A percentile compares a stretch with the other conserved stretches of the same genome.
Evolutionary conservation across 2,888 invertebrate species (phyloP).

Genomic region (Orthosia incerta): DNA sequence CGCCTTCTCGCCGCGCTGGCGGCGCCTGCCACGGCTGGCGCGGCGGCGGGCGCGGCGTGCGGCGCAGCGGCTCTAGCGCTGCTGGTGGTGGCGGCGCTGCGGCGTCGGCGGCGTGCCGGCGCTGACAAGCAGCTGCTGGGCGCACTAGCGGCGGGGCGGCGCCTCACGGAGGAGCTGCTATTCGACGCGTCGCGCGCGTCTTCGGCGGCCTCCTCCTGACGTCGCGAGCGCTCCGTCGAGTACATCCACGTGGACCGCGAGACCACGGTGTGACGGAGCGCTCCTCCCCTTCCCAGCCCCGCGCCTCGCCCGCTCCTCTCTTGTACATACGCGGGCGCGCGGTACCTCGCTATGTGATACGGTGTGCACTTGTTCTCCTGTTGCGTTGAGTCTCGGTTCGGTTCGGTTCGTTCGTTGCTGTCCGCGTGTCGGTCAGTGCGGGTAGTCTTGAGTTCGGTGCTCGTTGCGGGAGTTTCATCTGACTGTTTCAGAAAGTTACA

Average conservation of each 20-base stretch:
- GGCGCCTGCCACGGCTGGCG: constrained; percentile 93
- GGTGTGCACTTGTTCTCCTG: constrained; percentile 64
- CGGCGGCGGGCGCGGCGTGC: constrained; percentile 81
- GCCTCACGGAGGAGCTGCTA: constrained; percentile 93
- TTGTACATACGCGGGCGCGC: constrained; percentile 52
- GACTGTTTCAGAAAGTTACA: constrained; percentile 22
- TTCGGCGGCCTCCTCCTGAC: constrained; percentile 94
- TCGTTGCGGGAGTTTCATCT: constrained; percentile 14
- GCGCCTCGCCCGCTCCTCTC: constrained; percentile 42
- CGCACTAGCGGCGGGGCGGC: constrained; percentile 91
- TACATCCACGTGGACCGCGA: constrained; percentile 98
- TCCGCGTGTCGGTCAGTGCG: constrained; percentile 33
- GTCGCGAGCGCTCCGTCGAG: constrained; percentile 97
- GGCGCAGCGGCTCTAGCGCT: constrained; percentile 88
- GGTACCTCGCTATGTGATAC: constrained; percentile 53
- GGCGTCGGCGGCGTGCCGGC: constrained; percentile 88
- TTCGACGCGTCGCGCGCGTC: constrained; percentile 91
- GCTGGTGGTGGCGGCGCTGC: constrained; percentile 89
- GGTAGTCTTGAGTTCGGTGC: constrained; percentile 22
- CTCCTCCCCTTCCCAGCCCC: constrained; percentile 55
- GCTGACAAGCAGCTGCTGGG: constrained; percentile 92
- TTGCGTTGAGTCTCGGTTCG: constrained; percentile 54
- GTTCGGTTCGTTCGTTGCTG: constrained; percentile 45
- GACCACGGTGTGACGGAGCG: constrained; percentile 95
- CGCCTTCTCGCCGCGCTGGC: constrained; percentile 89